Evolutionary conservation across 1,140 invertebrate species (phyloP).

Genomic region (Anastrepha obliqua): DNA sequence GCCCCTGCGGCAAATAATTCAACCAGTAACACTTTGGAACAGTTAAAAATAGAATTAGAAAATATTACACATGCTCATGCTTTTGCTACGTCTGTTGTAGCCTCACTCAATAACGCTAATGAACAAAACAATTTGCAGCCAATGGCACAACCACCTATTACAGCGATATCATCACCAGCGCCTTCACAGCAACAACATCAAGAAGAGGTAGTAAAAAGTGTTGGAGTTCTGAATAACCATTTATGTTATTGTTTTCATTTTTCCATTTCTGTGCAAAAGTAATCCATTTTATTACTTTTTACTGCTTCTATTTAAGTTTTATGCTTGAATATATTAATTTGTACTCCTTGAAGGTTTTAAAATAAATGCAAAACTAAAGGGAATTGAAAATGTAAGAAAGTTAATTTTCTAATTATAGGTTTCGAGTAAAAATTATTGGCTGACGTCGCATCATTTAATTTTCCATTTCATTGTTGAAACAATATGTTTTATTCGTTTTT

Average conservation of each 20-base stretch:
- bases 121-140: constrained; percentile 18
- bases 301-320: neutral
- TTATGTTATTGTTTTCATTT: neutral
- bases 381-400: neutral
- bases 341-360: neutral
- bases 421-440: neutral
- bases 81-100: constrained; percentile 68
- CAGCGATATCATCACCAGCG: neutral
- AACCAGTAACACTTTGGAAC: constrained; percentile 76
- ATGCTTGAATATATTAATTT: neutral
- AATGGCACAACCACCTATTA: neutral
- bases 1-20: constrained; percentile 67
- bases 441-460: neutral
- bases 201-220: constrained; percentile 55
- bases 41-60: constrained; percentile 77
- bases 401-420: neutral
- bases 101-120: constrained; percentile 64
- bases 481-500: neutral
- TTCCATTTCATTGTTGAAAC: neutral
- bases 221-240: neutral
- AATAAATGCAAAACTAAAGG: neutral
- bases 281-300: neutral
- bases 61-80: constrained; percentile 76
- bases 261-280: constrained; percentile 6
- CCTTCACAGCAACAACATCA: constrained; percentile 48